These are phyloP conservation scores for Drosophila prosaltans DNA, from an alignment of 1,140 invertebrate genomes.

Conservation along the genomic window DNA sequence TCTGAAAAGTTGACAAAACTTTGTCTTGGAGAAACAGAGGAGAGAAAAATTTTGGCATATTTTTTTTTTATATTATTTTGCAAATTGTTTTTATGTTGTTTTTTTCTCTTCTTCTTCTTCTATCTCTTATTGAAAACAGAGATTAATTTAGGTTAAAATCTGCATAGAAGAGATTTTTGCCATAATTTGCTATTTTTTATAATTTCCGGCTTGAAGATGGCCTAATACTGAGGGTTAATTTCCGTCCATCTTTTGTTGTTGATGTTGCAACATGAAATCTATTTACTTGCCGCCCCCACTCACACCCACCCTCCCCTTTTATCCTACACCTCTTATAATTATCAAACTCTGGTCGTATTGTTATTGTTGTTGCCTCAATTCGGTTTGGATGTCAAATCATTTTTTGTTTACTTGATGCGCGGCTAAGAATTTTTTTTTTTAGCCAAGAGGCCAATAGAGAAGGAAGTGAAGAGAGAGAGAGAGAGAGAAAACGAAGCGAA, in stretches of 20 bases:
- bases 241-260: conserved; percentile 50
- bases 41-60: too few species aligned
- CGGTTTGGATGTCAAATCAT: conserved; percentile 65
- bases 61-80: too few species aligned
- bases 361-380: conserved; percentile 60
- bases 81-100: too few species aligned
- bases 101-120: too few species aligned
- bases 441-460: conserved; percentile 24
- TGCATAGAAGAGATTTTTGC: conserved; percentile 48
- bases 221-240: conserved; percentile 52
- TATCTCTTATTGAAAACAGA: conserved; percentile 7
- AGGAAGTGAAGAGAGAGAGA: neutral
- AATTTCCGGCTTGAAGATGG: conserved; percentile 48
- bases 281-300: conserved; percentile 34
- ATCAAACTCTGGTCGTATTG: conserved; percentile 56
- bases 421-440: conserved; percentile 52
- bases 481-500: neutral
- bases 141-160: conserved; percentile 36
- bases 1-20: too few species aligned
- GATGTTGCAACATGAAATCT: conserved; percentile 33
- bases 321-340: conserved; percentile 50
- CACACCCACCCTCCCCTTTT: too few species aligned
- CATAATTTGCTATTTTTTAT: conserved; percentile 47
- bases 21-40: too few species aligned
- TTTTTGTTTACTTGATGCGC: conserved; percentile 73